Conservation (phyloP, 2,888 invertebrate genomes). For the Rhingia rostrata region DNA sequence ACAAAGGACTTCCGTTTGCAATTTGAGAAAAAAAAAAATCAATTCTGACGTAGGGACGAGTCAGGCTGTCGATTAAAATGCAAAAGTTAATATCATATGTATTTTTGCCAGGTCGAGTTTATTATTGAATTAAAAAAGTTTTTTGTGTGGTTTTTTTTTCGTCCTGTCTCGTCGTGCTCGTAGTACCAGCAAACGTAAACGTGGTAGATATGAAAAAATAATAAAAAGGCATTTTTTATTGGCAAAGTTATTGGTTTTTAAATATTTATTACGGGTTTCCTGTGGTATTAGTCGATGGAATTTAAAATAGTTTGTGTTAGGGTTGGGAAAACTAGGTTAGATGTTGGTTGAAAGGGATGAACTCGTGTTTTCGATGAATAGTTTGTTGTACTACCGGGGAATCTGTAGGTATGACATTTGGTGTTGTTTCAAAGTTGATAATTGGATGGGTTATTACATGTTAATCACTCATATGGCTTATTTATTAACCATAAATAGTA, state of each 20-base stretch:
- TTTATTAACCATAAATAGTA: too few species aligned
- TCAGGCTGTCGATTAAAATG: constrained; percentile 66
- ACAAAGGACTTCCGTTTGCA: constrained; percentile 47
- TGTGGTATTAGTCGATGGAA: constrained; percentile 7
- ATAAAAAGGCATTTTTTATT: constrained; percentile 11
- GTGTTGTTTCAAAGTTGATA: too few species aligned
- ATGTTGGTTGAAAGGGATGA: not conserved
- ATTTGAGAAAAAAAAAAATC: constrained; percentile 60
- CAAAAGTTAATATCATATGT: constrained; percentile 60
- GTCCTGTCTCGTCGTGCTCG: not conserved
- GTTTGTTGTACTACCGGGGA: too few species aligned
- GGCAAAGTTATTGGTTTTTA: constrained; percentile 44
- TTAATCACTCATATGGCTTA: too few species aligned
- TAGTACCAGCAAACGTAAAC: not conserved
- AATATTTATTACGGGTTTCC: constrained; percentile 39
- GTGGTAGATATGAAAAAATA: constrained; percentile 7
- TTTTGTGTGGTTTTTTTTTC: constrained; percentile 12
- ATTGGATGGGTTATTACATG: too few species aligned
- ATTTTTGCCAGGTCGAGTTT: constrained; percentile 33
- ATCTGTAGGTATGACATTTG: too few species aligned
- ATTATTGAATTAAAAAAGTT: constrained; percentile 56
- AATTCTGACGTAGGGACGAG: constrained; percentile 45
- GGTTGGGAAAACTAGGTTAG: not conserved
- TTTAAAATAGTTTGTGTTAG: not conserved
- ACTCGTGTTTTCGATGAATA: too few species aligned